Percentiles rank a stretch among this genome's conserved stretches.
Conservation (phyloP, 2,797 vertebrate genomes). For the Lates japonicus region DNA sequence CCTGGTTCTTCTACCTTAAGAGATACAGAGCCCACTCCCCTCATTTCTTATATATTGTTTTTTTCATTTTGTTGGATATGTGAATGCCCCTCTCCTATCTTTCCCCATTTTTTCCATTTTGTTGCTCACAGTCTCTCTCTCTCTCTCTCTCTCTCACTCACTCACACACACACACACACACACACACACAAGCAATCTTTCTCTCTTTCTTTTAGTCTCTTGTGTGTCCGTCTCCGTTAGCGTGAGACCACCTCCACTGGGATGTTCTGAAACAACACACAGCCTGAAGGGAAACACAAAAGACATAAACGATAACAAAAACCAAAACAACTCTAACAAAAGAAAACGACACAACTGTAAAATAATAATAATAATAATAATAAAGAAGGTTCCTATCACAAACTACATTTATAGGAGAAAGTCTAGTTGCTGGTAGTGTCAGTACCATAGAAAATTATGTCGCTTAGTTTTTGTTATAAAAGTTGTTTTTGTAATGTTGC, state of each 20-base stretch:
- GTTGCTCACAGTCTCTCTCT: background rate
- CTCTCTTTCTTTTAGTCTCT: constrained; percentile 66
- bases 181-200: constrained; percentile 30
- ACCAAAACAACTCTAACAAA: constrained; percentile 48
- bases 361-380: constrained; percentile 60
- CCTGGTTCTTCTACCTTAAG: constrained; percentile 58
- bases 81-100: constrained; percentile 17
- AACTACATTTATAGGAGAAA: background rate
- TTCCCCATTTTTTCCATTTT: constrained; percentile 31
- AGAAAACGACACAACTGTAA: constrained; percentile 80
- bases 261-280: constrained; percentile 99
- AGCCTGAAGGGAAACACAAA: constrained; percentile 97
- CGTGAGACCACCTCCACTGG: constrained; percentile 95
- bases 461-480: constrained; percentile 48
- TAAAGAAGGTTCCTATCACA: constrained; percentile 16
- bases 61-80: constrained; percentile 22
- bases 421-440: constrained; percentile 36
- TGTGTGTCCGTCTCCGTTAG: constrained; percentile 85
- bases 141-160: background rate
- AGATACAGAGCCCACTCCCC: constrained; percentile 7
- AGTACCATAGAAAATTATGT: constrained; percentile 30
- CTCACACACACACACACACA: constrained; percentile 18
- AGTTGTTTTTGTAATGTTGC: constrained; percentile 11
- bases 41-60: constrained; percentile 18
- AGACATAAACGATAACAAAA: constrained; percentile 85